Evolutionary conservation across 1,140 invertebrate species (phyloP).

Genomic region (Phenacoccus solenopsis): DNA sequence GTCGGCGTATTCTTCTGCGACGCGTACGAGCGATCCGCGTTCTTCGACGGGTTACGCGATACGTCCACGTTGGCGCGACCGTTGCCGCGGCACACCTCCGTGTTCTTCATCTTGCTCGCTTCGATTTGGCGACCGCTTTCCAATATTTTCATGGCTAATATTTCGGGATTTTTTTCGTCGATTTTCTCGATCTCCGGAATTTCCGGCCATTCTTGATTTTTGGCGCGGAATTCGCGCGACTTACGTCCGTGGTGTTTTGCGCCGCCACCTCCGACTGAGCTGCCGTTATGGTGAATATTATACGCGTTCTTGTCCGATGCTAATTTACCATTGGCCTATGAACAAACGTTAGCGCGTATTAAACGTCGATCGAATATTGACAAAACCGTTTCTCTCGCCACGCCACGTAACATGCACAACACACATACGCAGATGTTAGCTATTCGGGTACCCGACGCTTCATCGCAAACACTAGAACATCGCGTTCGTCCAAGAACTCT

Average conservation of each 20-base stretch:
- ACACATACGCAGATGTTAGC: too few species aligned
- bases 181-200: constrained; percentile 80
- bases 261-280: neutral
- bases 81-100: neutral
- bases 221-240: constrained; percentile 53
- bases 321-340: neutral
- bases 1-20: neutral
- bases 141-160: constrained; percentile 74
- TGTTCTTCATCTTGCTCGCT: constrained; percentile 48
- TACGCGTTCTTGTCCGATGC: neutral
- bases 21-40: neutral
- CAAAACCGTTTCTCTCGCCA: too few species aligned
- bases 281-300: neutral
- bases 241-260: constrained; percentile 40
- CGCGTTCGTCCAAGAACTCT: too few species aligned
- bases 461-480: too few species aligned
- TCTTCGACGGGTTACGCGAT: constrained; percentile 13
- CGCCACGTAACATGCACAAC: too few species aligned
- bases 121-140: constrained; percentile 78
- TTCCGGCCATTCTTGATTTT: constrained; percentile 80
- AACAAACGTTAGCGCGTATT: too few species aligned
- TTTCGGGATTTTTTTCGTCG: constrained; percentile 79
- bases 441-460: too few species aligned
- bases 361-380: too few species aligned
- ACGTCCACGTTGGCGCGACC: neutral